A percentile compares a stretch with the other conserved stretches of the same genome.
Evolutionary conservation across 1,140 invertebrate genomes (phyloP).

Genomic region (honey bee (Apis mellifera)): Amel_HAv3.1 CM009936.2:11300501-11301000

Average conservation of each 20-base stretch:
- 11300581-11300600: slow-evolving; percentile 55
- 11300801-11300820: slow-evolving; percentile 34
- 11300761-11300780: neutral
- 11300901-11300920: slow-evolving; percentile 5
- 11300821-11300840: slow-evolving; percentile 53
- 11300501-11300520: neutral
- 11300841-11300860: slow-evolving; percentile 32
- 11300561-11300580: slow-evolving; percentile 35
- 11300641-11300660: slow-evolving; percentile 46
- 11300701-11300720: slow-evolving; percentile 64
- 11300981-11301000: slow-evolving; percentile 7
- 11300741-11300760: slow-evolving; percentile 30
- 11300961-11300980: slow-evolving; percentile 14
- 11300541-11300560: slow-evolving; percentile 13
- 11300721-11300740: slow-evolving; percentile 71
- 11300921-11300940: neutral
- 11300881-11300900: neutral
- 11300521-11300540: slow-evolving; percentile 35
- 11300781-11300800: slow-evolving; percentile 36
- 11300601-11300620: slow-evolving; percentile 52
- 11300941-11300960: slow-evolving; percentile 9
- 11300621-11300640: slow-evolving; percentile 1
- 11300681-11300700: slow-evolving; percentile 66
- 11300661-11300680: slow-evolving; percentile 62
- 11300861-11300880: slow-evolving; percentile 3